Conservation (phyloP, 2,113 vertebrate genomes). For the Otocyon megalotis region DNA sequence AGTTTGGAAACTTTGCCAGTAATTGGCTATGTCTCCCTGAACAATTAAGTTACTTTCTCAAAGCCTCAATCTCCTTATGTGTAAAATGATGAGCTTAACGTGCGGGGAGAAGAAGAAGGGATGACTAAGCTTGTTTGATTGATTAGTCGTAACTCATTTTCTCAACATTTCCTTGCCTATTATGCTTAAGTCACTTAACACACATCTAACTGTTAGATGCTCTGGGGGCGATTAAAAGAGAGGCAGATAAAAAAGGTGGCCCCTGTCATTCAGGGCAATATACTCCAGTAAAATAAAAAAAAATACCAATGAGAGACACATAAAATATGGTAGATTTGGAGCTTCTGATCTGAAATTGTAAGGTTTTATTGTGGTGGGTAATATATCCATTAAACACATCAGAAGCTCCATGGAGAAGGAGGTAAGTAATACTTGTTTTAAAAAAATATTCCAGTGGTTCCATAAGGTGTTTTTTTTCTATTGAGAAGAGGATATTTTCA, state of each 20-base stretch:
- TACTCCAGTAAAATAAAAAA: conserved; percentile 14
- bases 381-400: background rate
- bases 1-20: conserved; percentile 61
- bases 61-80: conserved; percentile 10
- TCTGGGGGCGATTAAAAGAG: background rate
- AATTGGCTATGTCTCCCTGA: conserved; percentile 32
- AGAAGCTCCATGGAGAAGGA: conserved; percentile 8
- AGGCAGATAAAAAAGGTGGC: conserved; percentile 35
- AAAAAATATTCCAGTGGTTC: conserved; percentile 26
- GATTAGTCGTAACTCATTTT: conserved; percentile 28
- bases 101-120: background rate
- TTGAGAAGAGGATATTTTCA: background rate
- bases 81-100: conserved; percentile 23
- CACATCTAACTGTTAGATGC: background rate
- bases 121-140: background rate
- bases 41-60: conserved; percentile 58
- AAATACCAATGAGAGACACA: conserved; percentile 12
- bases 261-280: background rate
- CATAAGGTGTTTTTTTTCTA: background rate
- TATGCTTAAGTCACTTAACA: background rate
- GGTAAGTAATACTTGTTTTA: background rate
- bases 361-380: conserved; percentile 28
- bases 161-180: conserved; percentile 4
- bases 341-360: conserved; percentile 16
- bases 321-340: conserved; percentile 14